Evolutionary conservation across 2,888 invertebrate genomes (phyloP), one percentile per base, ranked within the genome.

Genomic region (Drosophila recens): DNA sequence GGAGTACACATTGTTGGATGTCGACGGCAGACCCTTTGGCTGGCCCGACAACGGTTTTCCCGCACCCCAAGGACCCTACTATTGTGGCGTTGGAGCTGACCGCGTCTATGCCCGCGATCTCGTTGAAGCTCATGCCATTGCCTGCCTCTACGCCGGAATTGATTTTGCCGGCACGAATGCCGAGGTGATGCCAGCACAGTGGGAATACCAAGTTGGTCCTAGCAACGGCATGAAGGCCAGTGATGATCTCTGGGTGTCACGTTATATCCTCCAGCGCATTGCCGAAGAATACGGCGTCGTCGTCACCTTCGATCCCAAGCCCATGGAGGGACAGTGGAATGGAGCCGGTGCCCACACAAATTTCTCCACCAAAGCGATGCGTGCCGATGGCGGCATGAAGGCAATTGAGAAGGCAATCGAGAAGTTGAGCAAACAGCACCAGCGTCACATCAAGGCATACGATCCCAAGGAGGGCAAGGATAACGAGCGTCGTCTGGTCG

Each of bases 271-370:
- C 17, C 93, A 93, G 73, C 92, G 95, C 64, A 93, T 95, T 15
- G 94, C 94, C 4, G 95, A 95, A 88, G 94, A 95, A 72, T 95
- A 93, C 79, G 94, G 94, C 13, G 93, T 95, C 10, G 92, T 93
- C 2, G 93, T 95, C 0, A 93, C 94, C 1, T 93, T 95, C 49
- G 94, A 94, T 79, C 94, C 95, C 1, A 95, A 94, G 79, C 95
- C 95, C 0, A 94, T 95, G 42, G 96, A 96, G 54, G 92, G 92
- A 1, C 96, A 97, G 91, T 98, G 98, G 98, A 98, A 98, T 92
- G 98, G 98, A 0, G 97, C 99, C 45, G 99, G 98, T 0, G 97
- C 97, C 80, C 98, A 98, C 92, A 96, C 96, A 59, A 98, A 98
- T 92, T 98, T 98, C 94, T 98, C 98, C 65, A 97, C 97, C 0